Conservation (phyloP, 2,888 invertebrate genomes). For the Diarsia dahlii region DNA sequence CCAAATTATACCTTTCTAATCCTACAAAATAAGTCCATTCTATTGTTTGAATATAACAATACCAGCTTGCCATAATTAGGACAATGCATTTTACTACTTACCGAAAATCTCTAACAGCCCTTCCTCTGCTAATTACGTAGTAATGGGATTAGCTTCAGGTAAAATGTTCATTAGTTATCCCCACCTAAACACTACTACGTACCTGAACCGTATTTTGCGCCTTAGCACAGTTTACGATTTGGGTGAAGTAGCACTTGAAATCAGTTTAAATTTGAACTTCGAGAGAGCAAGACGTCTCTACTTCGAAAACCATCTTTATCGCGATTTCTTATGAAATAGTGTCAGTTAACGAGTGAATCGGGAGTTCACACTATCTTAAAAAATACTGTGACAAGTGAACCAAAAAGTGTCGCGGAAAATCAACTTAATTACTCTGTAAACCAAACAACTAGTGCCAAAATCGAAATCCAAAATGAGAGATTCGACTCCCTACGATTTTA, state of each 20-base stretch:
- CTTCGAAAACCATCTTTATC: background rate
- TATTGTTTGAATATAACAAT: background rate
- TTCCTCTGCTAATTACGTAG: background rate
- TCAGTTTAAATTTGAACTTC: background rate
- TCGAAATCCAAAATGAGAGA: constrained; percentile 14
- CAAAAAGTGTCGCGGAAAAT: background rate
- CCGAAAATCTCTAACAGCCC: background rate
- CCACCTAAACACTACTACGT: background rate
- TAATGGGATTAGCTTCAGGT: background rate
- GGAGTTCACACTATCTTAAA: background rate
- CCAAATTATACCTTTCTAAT: too few species aligned
- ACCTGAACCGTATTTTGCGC: background rate
- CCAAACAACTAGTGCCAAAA: background rate
- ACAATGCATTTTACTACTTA: constrained; percentile 20
- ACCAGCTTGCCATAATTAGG: background rate
- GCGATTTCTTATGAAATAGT: background rate
- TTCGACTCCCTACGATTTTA: constrained; percentile 4
- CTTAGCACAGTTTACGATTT: background rate
- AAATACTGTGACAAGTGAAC: background rate
- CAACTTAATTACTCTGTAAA: background rate
- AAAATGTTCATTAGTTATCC: background rate
- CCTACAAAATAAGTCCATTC: too few species aligned
- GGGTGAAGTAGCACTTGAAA: background rate
- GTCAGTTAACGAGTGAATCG: background rate
- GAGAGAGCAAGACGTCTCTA: background rate